Evolutionary conservation across 2,113 vertebrate species (phyloP), one percentile per base, ranked within the genome.

Genomic region (Actenoides hombroni): DNA sequence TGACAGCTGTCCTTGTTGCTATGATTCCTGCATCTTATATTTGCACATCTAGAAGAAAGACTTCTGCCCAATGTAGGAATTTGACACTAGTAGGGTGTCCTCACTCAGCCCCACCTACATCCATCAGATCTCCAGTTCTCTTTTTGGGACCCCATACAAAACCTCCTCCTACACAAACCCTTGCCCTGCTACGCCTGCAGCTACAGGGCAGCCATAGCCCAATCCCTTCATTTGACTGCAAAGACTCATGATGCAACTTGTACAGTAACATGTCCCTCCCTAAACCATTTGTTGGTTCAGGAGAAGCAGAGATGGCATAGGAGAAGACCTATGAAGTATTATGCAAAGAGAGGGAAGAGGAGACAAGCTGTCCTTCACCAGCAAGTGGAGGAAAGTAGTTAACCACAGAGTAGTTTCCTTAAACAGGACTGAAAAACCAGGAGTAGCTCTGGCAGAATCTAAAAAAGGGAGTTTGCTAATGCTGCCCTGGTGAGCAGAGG

Each of bases 251-350:
- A 6, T 78, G 37, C 2, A 4, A 16, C 21, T 68, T 24, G 18
- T 3, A 12, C 4, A 28, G 17, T 29, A 33, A 40, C 6, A 16
- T 2, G 6, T 42, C 17, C 35, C 23, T 81, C 25, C 21, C 21
- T 37, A 81, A 81, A 48, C 5, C 10, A 3, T 9, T 12, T 1
- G 0, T 8, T 86, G 13, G 14, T n/a, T 68, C 9, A 3, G 33
- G 24, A 21, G 12, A 74, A 79, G 56, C 0, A 2, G 35, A 46
- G 23, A 11, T 25, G 18, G 53, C 42, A 88, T 25, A 48, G 76
- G 33, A 71, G 65, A 67, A 76, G 39, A 25, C 2, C 37, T 40
- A 31, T 5, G 11, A 51, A 51, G 24, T 4, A 5, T 57, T 68
- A 13, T 19, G 11, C 17, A 51, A 86, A 63, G 21, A 71, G 5